Conservation (phyloP, 2,797 vertebrate species). For the Sebastes minor region DNA sequence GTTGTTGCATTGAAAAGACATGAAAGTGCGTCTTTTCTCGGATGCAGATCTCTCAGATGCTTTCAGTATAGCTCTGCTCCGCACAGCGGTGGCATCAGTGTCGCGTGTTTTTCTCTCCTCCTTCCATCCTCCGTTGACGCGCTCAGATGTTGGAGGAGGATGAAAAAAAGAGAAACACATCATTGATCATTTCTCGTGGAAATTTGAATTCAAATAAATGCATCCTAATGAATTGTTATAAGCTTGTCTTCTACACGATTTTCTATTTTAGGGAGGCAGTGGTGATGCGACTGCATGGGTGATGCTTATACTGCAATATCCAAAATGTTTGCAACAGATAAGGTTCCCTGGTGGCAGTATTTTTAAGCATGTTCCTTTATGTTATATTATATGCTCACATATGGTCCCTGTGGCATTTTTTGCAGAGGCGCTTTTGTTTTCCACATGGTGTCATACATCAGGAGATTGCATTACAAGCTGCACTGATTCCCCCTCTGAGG, state of each 20-base stretch:
- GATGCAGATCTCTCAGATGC: slow-evolving; percentile 6
- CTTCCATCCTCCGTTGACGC: slow-evolving; percentile 9
- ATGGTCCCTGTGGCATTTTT: slow-evolving; percentile 13
- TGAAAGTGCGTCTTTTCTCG: background rate
- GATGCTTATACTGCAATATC: slow-evolving; percentile 11
- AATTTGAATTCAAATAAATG: background rate
- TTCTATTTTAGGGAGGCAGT: background rate
- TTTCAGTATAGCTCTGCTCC: background rate
- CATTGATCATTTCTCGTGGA: background rate
- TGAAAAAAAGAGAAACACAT: background rate
- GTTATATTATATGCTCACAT: background rate
- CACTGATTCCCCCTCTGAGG: slow-evolving; percentile 7
- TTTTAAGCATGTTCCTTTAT: background rate
- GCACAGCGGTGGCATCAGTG: slow-evolving; percentile 39
- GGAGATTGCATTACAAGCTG: slow-evolving; percentile 20
- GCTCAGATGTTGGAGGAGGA: slow-evolving; percentile 11
- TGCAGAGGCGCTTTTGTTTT: background rate
- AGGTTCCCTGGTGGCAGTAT: background rate
- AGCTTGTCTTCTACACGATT: background rate
- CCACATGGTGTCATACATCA: slow-evolving; percentile 7
- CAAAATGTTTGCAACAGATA: slow-evolving; percentile 16
- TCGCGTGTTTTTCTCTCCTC: slow-evolving; percentile 25
- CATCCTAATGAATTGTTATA: background rate
- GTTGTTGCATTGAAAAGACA: slow-evolving; percentile 38
- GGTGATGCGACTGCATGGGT: background rate